phyloP scores from a whole-genome alignment of 2,888 invertebrate species.

The Andrena haemorrhoa region DNA sequence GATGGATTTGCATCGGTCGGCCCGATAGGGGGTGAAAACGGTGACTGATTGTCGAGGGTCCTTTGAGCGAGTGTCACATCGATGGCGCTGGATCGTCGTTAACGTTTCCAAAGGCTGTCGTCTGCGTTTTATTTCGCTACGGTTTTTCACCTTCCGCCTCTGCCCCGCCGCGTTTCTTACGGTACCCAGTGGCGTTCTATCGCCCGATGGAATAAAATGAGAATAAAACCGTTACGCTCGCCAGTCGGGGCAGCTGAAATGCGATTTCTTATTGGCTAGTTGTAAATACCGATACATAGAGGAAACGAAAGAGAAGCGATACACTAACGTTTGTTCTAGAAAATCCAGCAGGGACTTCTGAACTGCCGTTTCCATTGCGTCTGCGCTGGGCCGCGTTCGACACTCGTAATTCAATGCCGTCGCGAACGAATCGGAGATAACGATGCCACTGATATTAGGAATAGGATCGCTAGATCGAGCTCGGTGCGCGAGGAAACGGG shows the following conservation, averaged over 20 bases:
- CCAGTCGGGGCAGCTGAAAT: not conserved
- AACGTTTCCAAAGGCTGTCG: constrained; percentile 2
- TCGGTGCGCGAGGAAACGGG: not conserved
- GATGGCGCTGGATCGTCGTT: constrained; percentile 15
- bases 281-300: constrained; percentile 24
- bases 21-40: not conserved
- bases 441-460: not conserved
- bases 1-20: not conserved
- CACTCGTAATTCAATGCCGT: constrained; percentile 11
- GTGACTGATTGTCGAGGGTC: not conserved
- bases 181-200: not conserved
- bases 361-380: constrained; percentile 1
- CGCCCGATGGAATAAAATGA: constrained; percentile 22
- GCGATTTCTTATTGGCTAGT: constrained; percentile 28
- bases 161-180: not conserved
- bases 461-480: not conserved
- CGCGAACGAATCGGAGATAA: not conserved
- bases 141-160: constrained; percentile 25
- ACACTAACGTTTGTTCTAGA: not conserved
- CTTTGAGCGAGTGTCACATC: constrained; percentile 1
- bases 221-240: constrained; percentile 14
- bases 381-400: not conserved
- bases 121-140: constrained; percentile 10
- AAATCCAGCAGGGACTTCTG: constrained; percentile 1
- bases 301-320: not conserved